Evolutionary conservation across 2,113 vertebrate genomes (phyloP).

Genomic region (Lasiurus cinereus): DNA sequence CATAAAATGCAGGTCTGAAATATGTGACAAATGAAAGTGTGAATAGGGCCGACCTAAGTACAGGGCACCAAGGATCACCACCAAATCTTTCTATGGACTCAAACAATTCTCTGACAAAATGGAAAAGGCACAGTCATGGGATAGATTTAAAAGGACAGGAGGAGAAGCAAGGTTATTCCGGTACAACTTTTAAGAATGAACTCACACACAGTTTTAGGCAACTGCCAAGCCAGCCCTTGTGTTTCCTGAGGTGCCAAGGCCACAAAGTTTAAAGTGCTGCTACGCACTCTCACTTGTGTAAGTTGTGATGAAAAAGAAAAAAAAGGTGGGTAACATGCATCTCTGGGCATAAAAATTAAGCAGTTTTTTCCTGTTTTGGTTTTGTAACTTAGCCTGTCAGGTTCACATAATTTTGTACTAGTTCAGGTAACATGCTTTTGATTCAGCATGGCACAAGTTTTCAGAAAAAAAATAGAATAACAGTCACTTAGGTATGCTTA

Average conservation of each 20-base stretch:
- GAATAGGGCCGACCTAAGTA: not conserved
- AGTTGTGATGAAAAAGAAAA: not conserved
- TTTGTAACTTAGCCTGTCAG: not conserved
- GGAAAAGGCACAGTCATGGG: rapidly evolving
- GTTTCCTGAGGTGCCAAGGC: no score
- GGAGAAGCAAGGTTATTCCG: not conserved
- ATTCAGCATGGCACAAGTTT: not conserved
- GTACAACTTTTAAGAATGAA: not conserved
- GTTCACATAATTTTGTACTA: not conserved
- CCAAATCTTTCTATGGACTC: not conserved
- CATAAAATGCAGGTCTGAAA: not conserved
- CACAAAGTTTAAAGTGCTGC: not conserved
- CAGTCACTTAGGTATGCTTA: not conserved
- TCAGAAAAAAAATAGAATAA: not conserved
- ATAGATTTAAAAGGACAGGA: not conserved
- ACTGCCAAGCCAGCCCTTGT: not conserved
- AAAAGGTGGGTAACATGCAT: not conserved
- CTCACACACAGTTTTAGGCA: not conserved
- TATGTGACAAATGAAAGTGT: not conserved
- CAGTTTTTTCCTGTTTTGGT: not conserved
- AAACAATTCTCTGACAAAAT: not conserved
- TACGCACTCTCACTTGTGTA: not conserved
- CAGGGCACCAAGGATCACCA: not conserved
- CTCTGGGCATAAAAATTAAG: not conserved
- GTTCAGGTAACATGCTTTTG: not conserved